Evolutionary conservation across 2,888 invertebrate genomes (phyloP).

Genomic region (Chydorus sphaericus): DNA sequence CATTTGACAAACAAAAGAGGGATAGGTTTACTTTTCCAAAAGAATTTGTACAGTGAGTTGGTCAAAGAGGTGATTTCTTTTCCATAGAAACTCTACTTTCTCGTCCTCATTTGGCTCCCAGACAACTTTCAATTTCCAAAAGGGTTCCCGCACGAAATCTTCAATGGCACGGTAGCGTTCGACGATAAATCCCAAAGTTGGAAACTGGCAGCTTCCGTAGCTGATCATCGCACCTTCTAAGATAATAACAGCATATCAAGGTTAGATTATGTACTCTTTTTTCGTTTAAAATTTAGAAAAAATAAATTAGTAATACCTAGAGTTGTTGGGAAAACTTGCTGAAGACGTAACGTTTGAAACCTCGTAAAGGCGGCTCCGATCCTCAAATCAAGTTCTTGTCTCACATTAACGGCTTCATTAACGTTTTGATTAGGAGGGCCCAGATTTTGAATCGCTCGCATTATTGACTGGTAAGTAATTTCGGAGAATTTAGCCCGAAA

Average conservation of each 20-base stretch:
- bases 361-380: constrained; percentile 97
- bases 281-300: neutral
- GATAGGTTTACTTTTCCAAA: constrained; percentile 16
- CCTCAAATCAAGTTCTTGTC: constrained; percentile 76
- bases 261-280: constrained; percentile 19
- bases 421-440: constrained; percentile 60
- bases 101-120: constrained; percentile 45
- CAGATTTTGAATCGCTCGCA: constrained; percentile 62
- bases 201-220: constrained; percentile 98
- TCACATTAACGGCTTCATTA: constrained; percentile 86
- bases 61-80: constrained; percentile 73
- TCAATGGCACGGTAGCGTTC: constrained; percentile 86
- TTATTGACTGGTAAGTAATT: constrained; percentile 40
- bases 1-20: neutral
- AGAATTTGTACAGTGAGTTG: constrained; percentile 29
- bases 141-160: constrained; percentile 77
- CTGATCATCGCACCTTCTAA: constrained; percentile 66
- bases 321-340: constrained; percentile 58
- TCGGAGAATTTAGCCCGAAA: constrained; percentile 31
- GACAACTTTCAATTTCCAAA: constrained; percentile 84
- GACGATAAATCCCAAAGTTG: constrained; percentile 99
- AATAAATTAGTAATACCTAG: constrained; percentile 26
- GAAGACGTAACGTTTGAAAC: constrained; percentile 82
- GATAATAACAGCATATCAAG: too few relatives aligned
- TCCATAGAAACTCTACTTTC: constrained; percentile 77